Percentiles rank a stretch among this genome's conserved stretches.
These are phyloP conservation scores for Leptinotarsa lineolata DNA, from an alignment of 1,140 invertebrate species.

Conservation along the genomic window DNA sequence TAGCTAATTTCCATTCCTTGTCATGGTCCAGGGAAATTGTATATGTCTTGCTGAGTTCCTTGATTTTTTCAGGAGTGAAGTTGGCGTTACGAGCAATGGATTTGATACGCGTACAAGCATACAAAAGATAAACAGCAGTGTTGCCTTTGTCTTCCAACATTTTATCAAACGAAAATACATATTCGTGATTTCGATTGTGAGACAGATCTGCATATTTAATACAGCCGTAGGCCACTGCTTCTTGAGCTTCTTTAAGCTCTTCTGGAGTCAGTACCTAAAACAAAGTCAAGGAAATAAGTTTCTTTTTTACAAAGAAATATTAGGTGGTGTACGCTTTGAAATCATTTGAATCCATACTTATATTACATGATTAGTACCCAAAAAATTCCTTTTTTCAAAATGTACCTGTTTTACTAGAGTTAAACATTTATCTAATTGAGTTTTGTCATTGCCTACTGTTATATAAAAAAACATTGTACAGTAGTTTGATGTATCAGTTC, in stretches of 20 bases:
- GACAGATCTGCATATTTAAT: conserved; percentile 98
- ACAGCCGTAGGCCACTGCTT: conserved; percentile 95
- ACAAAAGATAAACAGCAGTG: conserved; percentile 96
- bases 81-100: conserved; percentile 86
- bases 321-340: too few species aligned
- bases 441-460: too few species aligned
- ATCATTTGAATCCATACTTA: too few species aligned
- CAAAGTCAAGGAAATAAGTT: background rate
- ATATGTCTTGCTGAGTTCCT: conserved; percentile 62
- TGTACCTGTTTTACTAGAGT: too few species aligned
- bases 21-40: conserved; percentile 79
- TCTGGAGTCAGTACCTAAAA: conserved; percentile 71
- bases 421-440: too few species aligned
- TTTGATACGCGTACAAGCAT: conserved; percentile 92
- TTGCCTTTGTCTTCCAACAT: conserved; percentile 99
- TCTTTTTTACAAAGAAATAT: too few species aligned
- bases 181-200: conserved; percentile 92
- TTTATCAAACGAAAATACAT: conserved; percentile 98
- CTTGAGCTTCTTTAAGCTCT: conserved; percentile 83
- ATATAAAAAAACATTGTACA: too few species aligned
- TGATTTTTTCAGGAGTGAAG: conserved; percentile 61
- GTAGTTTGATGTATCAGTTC: too few species aligned
- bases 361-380: too few species aligned
- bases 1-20: conserved; percentile 94
- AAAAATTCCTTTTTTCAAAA: too few species aligned